A percentile compares a stretch with the other conserved stretches of the same genome.
These are phyloP conservation scores for Stomatorhinus ivindoensis DNA, from an alignment of 2,113 vertebrate genomes.

Conservation along the genomic window DNA sequence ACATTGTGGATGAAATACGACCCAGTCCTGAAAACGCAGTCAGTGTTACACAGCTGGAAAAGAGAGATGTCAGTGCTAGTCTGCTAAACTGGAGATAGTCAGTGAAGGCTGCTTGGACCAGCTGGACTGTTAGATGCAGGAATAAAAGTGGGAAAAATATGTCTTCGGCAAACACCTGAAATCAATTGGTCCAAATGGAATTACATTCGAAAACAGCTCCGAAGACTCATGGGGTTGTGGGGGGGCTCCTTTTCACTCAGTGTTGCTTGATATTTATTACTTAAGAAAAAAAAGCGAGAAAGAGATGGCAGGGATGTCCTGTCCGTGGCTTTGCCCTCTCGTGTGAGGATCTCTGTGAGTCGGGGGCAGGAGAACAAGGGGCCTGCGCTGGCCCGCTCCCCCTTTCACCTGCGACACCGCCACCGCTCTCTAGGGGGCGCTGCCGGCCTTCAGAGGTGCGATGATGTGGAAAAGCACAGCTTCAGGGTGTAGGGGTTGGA, in stretches of 20 bases:
- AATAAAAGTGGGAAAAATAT: neutral
- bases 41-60: neutral
- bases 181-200: neutral
- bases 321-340: neutral
- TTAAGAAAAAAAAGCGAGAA: neutral
- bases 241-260: neutral
- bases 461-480: slow-evolving; percentile 96
- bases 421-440: neutral
- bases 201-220: neutral
- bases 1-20: neutral
- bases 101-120: neutral
- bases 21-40: neutral
- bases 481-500: slow-evolving; percentile 97
- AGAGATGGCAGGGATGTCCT: neutral
- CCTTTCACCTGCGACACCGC: neutral
- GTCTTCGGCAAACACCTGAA: neutral
- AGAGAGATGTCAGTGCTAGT: neutral
- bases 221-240: neutral
- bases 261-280: neutral
- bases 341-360: neutral
- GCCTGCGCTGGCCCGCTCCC: neutral
- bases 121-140: neutral
- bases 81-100: neutral
- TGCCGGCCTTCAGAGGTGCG: slow-evolving; percentile 71
- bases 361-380: neutral